Evolutionary conservation across 92 coral and sea anemone species (phyloP).

Genomic region (Actinostola sp.): DNA sequence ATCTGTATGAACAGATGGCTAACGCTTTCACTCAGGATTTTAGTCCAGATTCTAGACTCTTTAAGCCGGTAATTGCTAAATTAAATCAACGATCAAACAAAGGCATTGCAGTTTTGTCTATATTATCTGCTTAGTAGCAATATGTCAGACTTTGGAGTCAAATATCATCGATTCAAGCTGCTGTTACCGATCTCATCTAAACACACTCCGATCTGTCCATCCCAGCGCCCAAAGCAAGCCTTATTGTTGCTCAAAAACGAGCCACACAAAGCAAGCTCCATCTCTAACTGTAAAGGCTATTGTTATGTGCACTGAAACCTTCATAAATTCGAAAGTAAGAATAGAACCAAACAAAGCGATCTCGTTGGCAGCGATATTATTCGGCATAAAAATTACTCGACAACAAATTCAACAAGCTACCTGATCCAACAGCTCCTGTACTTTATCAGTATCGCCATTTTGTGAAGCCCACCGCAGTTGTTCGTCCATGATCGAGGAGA

Average conservation of each 20-base stretch:
- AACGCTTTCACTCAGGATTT: no score
- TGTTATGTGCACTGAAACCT: no score
- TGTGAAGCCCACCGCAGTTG: slow-evolving; percentile 41
- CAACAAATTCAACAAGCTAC: slow-evolving; percentile 7
- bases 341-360: no score
- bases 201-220: not conserved
- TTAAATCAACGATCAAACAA: not conserved
- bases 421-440: slow-evolving; percentile 25
- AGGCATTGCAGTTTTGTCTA: not conserved
- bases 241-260: not conserved
- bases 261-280: not conserved
- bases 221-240: not conserved
- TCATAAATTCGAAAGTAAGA: no score
- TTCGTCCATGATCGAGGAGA: not conserved
- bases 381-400: no score
- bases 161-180: not conserved
- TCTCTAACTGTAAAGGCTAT: no score
- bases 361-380: no score
- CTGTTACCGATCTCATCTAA: no score
- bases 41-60: no score
- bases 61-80: no score
- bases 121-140: not conserved
- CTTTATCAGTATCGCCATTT: slow-evolving; percentile 34
- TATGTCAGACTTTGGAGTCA: not conserved
- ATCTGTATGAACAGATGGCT: no score